phyloP scores from a whole-genome alignment of 2,888 invertebrate genomes.

The Conchocele bisecta region DNA sequence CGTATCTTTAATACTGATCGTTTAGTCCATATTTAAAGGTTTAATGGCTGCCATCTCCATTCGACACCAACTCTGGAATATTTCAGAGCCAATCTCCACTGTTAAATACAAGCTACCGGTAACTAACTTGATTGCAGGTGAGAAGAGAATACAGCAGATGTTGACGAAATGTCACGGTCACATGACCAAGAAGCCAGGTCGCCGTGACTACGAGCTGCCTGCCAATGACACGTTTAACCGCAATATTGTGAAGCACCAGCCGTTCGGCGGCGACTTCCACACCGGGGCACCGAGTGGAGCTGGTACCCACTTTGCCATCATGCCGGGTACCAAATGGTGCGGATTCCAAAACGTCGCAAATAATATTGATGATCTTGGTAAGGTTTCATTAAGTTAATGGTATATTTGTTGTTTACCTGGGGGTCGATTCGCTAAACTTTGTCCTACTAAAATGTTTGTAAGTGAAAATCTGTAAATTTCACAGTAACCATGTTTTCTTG shows the following conservation, averaged over 20 bases:
- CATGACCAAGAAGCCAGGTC: background rate
- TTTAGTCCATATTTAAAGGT: too few relatives aligned
- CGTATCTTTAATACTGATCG: too few relatives aligned
- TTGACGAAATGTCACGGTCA: constrained; percentile 30
- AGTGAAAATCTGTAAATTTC: too few relatives aligned
- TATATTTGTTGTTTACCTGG: background rate
- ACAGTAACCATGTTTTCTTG: too few relatives aligned
- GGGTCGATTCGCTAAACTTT: too few relatives aligned
- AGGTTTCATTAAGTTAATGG: background rate
- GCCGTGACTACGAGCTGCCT: constrained; percentile 26
- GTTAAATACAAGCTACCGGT: too few relatives aligned
- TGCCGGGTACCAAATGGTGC: constrained; percentile 68
- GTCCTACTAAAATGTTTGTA: too few relatives aligned
- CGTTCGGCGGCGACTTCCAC: constrained; percentile 53
- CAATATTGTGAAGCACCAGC: constrained; percentile 34
- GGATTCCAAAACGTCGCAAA: constrained; percentile 59
- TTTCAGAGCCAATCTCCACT: too few relatives aligned
- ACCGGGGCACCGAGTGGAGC: constrained; percentile 60
- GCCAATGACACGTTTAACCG: constrained; percentile 41
- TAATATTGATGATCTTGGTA: constrained; percentile 62
- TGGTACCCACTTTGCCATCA: constrained; percentile 58
- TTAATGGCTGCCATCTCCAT: too few relatives aligned
- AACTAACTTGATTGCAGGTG: too few relatives aligned
- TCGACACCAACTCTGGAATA: too few relatives aligned
- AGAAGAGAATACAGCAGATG: constrained; percentile 39